phyloP scores from a whole-genome alignment of 2,797 vertebrate genomes.

The Falco rusticolus region DNA sequence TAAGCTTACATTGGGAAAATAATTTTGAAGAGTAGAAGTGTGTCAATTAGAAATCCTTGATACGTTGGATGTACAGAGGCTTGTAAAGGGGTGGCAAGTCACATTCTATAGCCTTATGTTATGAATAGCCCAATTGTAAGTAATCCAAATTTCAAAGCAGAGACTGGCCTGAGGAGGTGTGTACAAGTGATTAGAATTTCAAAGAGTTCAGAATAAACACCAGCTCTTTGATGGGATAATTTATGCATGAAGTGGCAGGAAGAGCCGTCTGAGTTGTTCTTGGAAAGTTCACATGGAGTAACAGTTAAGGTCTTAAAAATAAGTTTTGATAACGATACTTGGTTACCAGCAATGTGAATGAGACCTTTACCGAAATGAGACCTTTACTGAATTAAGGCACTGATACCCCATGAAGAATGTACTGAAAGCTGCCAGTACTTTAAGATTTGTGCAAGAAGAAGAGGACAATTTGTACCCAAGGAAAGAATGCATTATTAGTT shows the following conservation, averaged over 20 bases:
- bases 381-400: background rate
- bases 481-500: background rate
- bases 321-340: conserved; percentile 47
- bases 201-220: conserved; percentile 80
- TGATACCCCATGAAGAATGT: background rate
- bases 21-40: background rate
- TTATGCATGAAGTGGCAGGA: conserved; percentile 80
- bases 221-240: conserved; percentile 82
- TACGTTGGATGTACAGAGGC: conserved; percentile 37
- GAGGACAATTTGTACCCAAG: background rate
- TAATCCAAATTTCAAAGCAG: conserved; percentile 77
- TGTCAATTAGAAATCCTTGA: conserved; percentile 36
- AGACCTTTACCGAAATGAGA: background rate
- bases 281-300: conserved; percentile 73
- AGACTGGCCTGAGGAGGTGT: conserved; percentile 77
- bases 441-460: background rate
- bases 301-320: conserved; percentile 52
- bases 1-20: background rate
- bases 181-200: conserved; percentile 83
- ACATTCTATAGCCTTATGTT: conserved; percentile 61
- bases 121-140: conserved; percentile 80
- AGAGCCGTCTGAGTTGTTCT: conserved; percentile 75
- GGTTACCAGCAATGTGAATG: background rate
- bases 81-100: conserved; percentile 46
- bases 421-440: background rate